These are phyloP conservation scores for Eublepharis macularius DNA, from an alignment of 2,113 vertebrate genomes.

Conservation along the genomic window DNA sequence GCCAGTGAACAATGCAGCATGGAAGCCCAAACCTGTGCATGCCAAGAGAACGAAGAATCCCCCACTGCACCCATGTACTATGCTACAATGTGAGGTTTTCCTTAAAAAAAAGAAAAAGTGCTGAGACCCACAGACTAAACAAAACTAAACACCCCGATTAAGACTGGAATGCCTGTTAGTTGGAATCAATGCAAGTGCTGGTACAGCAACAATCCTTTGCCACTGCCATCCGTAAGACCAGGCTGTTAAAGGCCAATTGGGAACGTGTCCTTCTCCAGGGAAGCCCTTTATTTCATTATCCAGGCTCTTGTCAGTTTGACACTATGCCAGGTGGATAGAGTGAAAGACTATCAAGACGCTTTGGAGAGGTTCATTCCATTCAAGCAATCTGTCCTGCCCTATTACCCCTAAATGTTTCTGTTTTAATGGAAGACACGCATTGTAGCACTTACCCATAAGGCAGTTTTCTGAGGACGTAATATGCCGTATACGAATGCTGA, in stretches of 20 bases:
- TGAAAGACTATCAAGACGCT: constrained; percentile 22
- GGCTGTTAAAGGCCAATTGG: constrained; percentile 22
- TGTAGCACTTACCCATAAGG: constrained; percentile 79
- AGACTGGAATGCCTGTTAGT: neutral
- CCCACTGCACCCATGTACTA: too few relatives aligned
- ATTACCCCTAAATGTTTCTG: constrained; percentile 22
- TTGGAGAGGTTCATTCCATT: constrained; percentile 20
- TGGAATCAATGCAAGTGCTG: accelerated
- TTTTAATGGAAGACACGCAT: constrained; percentile 49
- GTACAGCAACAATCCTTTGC: neutral
- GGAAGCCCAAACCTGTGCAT: neutral
- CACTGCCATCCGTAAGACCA: neutral
- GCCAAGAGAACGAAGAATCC: neutral
- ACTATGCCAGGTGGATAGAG: constrained; percentile 7
- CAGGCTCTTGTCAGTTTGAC: constrained; percentile 25
- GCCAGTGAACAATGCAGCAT: too few relatives aligned
- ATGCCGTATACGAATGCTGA: constrained; percentile 90
- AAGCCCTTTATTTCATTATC: constrained; percentile 40
- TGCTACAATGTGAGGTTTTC: neutral
- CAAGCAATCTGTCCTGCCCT: constrained; percentile 6
- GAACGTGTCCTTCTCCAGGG: constrained; percentile 5
- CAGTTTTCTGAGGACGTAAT: constrained; percentile 92
- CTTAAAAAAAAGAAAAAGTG: neutral
- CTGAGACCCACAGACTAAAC: neutral
- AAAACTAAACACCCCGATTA: neutral